Base-by-base conservation (phyloP, 2,888 invertebrate genomes). In the Drosophila rellima region DNA sequence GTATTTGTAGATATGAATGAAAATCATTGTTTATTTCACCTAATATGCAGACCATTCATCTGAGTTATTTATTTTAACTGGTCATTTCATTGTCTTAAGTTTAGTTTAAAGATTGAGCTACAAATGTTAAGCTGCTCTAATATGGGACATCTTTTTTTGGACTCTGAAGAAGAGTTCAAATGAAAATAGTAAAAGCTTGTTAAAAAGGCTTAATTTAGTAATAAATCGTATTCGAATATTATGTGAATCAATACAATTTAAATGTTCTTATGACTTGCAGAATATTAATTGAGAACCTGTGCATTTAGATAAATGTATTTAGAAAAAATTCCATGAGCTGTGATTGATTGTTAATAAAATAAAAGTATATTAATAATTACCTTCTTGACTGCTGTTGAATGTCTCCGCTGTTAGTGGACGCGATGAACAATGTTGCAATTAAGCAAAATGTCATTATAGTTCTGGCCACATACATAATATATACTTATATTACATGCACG, bases 391-490 rank as follows among this genome's bases (percentile, higher is more conserved):
- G 20, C 17, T 40, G 52, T 18, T 63, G 52, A 37, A 70, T 40
- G 23, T 61, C 64, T 31, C 35, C 56, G 39, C 47, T 62, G 13
- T 62, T 33, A 23, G 51, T 42, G 39, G 62, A 50, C 47, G 65
- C 57, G 62, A 52, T 15, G 23, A 68, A 48, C 15, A 82, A 56
- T 39, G 63, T 44, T 51, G 64, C 71, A 55, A 78, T 65, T 40
- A 68, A 56, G 48, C 68, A 51, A 37, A 66, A 35, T 48, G 39
- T 59, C 60, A 77, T 82, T 78, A 70, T 55, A 39, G 63, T 44
- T 82, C 51, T 63, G 42, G 60, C 64, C 56, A 74, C 71, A 79
- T 59, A 54, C 82, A 79, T 76, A 52, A 48, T 76, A 52, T 44
- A 64, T 44, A 64, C n/a, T 66, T 45, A 54, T 56, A 55, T 62